Conservation (phyloP, 2,888 invertebrate species). For the Leistus spinibarbis region DNA sequence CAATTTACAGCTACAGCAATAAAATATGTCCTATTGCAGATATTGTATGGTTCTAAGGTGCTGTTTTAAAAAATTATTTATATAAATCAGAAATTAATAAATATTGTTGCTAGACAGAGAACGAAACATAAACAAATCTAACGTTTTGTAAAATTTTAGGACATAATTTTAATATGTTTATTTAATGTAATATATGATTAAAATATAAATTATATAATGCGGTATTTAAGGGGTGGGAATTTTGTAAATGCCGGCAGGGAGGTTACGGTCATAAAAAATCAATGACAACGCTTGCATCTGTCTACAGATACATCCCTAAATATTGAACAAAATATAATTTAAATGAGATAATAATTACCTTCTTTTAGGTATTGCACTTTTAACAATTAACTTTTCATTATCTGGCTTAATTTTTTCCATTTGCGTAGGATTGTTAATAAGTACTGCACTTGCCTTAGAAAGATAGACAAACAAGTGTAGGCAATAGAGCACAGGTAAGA, state of each 20-base stretch:
- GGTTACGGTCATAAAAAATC: constrained; percentile 26
- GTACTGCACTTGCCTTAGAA: not conserved
- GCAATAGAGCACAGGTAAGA: not conserved
- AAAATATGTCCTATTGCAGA: too few species aligned
- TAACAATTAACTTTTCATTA: constrained; percentile 42
- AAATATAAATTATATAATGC: too few species aligned
- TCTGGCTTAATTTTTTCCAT: constrained; percentile 36
- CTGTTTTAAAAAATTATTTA: too few species aligned
- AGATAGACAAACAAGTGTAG: not conserved
- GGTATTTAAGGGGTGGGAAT: not conserved
- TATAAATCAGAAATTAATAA: too few species aligned
- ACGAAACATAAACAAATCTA: too few species aligned
- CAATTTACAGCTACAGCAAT: too few species aligned
- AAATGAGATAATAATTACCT: constrained; percentile 43
- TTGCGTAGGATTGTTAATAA: constrained; percentile 19
- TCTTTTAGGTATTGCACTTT: constrained; percentile 48
- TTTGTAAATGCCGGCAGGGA: not conserved
- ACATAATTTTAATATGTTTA: too few species aligned
- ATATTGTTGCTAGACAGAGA: too few species aligned
- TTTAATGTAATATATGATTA: too few species aligned
- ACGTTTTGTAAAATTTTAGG: too few species aligned
- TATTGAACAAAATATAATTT: not conserved
- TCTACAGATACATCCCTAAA: constrained; percentile 6
- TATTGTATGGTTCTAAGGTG: too few species aligned
- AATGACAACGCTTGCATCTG: constrained; percentile 18